These are phyloP conservation scores for Poicephalus gulielmi DNA, from an alignment of 2,113 vertebrate species.

Conservation along the genomic window DNA sequence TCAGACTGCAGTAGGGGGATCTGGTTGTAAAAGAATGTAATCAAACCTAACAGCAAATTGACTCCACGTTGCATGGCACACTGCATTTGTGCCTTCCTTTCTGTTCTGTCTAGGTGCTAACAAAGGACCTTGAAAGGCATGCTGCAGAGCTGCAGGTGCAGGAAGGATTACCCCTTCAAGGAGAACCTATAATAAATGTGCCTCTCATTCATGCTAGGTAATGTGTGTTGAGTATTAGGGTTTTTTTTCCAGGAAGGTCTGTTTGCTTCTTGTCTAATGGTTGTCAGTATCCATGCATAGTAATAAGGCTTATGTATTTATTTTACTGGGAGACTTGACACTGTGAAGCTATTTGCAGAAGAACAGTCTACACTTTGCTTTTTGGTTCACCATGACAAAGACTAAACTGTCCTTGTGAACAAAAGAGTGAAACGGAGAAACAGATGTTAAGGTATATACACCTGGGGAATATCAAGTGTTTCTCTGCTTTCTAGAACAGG, in stretches of 20 bases:
- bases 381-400: fast-evolving
- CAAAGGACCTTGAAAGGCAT: conserved; percentile 90
- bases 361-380: fast-evolving
- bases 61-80: background rate
- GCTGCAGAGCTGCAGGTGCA: conserved; percentile 87
- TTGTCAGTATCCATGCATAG: background rate
- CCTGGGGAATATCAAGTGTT: background rate
- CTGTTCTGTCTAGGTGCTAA: conserved; percentile 82
- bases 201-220: conserved; percentile 92
- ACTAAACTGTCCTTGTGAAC: background rate
- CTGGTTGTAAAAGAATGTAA: no score
- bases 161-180: conserved; percentile 81
- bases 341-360: background rate
- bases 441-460: fast-evolving
- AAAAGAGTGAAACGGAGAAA: background rate
- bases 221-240: background rate
- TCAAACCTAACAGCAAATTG: background rate
- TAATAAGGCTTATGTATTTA: background rate
- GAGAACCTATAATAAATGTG: conserved; percentile 87
- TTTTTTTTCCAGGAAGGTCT: background rate
- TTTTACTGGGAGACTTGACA: background rate
- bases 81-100: background rate
- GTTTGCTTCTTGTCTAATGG: background rate
- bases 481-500: background rate
- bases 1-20: background rate